Conservation (phyloP, 2,113 vertebrate species). For the Origma solitaria region DNA sequence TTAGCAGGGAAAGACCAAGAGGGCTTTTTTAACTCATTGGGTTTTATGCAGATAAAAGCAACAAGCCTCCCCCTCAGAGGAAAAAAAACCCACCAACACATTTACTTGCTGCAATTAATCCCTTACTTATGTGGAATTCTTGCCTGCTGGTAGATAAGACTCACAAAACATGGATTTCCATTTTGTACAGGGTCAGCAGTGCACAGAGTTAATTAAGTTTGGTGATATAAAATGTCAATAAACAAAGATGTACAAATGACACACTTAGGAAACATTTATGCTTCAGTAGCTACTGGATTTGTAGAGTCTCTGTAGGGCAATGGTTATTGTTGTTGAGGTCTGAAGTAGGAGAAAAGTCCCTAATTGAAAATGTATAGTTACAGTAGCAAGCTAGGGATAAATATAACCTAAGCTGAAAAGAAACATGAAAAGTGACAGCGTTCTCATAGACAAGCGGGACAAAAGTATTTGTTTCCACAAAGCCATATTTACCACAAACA, state of each 20-base stretch:
- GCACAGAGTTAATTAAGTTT: not conserved
- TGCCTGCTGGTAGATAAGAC: not conserved
- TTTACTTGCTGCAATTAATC: not conserved
- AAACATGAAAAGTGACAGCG: not conserved
- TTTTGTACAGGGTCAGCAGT: not conserved
- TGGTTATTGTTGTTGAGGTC: not conserved
- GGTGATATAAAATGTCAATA: not conserved
- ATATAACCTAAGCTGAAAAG: not conserved
- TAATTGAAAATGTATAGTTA: not conserved
- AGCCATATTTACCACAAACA: not conserved
- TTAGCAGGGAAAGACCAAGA: not conserved
- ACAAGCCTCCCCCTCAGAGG: not conserved
- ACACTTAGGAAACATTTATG: not conserved
- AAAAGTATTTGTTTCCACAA: not conserved
- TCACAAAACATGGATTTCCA: not conserved
- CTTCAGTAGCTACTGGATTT: not conserved
- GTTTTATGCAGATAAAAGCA: not conserved
- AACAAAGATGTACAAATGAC: not conserved
- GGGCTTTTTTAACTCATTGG: not conserved
- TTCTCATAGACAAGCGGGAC: not conserved
- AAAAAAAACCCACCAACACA: not conserved
- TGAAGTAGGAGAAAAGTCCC: not conserved
- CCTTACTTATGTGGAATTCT: not conserved
- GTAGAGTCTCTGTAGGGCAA: not conserved
- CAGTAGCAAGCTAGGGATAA: not conserved